phyloP scores from a whole-genome alignment of 2,113 vertebrate genomes.

The Ailuropoda melanoleuca region DNA sequence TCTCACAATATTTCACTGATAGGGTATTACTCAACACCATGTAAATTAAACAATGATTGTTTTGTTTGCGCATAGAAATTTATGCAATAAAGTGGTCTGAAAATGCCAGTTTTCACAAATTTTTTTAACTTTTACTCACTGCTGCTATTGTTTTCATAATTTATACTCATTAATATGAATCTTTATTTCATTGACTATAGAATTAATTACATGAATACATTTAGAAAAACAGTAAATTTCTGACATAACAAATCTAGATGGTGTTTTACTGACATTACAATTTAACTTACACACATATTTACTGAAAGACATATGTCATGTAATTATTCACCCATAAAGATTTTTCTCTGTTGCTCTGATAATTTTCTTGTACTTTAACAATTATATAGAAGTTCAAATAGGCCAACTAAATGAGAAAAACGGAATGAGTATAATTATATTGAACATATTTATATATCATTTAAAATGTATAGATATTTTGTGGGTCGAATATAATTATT shows the following conservation, averaged over 20 bases:
- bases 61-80: background rate
- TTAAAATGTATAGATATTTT: background rate
- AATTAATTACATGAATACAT: background rate
- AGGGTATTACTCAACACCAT: background rate
- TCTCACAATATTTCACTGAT: background rate
- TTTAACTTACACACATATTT: background rate
- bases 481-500: background rate
- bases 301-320: background rate
- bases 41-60: background rate
- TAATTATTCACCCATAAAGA: background rate
- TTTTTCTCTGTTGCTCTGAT: background rate
- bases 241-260: background rate
- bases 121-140: background rate
- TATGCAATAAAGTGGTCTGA: background rate
- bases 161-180: background rate
- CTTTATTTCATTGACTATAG: background rate
- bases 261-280: background rate
- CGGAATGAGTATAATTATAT: background rate
- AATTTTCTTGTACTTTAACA: background rate
- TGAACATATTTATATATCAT: background rate
- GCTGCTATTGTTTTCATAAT: background rate
- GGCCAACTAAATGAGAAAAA: background rate
- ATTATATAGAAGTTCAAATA: background rate
- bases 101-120: background rate
- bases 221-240: background rate